These are phyloP conservation scores for Apotomis betuletana DNA, from an alignment of 2,888 invertebrate genomes.

Conservation along the genomic window DNA sequence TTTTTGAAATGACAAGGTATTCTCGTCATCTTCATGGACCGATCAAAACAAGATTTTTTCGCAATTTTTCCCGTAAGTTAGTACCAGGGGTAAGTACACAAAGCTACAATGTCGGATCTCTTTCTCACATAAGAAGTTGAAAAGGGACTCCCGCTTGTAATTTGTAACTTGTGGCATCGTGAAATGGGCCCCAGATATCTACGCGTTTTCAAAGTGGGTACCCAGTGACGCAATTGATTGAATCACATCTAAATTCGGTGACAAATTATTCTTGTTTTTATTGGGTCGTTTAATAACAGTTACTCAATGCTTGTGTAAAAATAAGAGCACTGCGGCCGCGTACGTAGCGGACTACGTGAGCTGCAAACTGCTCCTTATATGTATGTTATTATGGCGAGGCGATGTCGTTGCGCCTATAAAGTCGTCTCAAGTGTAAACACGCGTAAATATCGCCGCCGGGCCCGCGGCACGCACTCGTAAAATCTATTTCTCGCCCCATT, in stretches of 20 bases:
- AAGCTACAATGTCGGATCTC: too few relatives aligned
- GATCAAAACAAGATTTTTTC: too few relatives aligned
- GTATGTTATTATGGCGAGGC: constrained; percentile 65
- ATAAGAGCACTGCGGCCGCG: constrained; percentile 31
- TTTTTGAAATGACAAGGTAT: too few relatives aligned
- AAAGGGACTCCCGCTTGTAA: too few relatives aligned
- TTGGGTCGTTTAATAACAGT: constrained; percentile 47
- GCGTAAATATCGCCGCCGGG: constrained; percentile 71
- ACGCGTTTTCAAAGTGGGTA: neutral
- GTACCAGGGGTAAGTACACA: too few relatives aligned
- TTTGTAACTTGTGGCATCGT: too few relatives aligned
- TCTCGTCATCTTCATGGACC: too few relatives aligned
- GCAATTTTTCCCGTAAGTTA: too few relatives aligned
- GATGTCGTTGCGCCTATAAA: constrained; percentile 83
- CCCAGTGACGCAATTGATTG: constrained; percentile 45
- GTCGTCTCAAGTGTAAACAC: constrained; percentile 79
- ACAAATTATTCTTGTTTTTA: constrained; percentile 46
- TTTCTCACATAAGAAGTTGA: too few relatives aligned
- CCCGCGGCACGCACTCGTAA: constrained; percentile 76
- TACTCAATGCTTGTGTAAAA: constrained; percentile 46
- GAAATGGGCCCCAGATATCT: too few relatives aligned
- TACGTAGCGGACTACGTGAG: constrained; percentile 48
- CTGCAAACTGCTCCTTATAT: constrained; percentile 60
- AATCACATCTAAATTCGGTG: constrained; percentile 44
- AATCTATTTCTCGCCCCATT: constrained; percentile 79